A percentile compares a stretch with the other conserved stretches of the same genome.
Evolutionary conservation across 2,113 vertebrate species (phyloP).

Genomic region (Mesoclemmys tuberculata): DNA sequence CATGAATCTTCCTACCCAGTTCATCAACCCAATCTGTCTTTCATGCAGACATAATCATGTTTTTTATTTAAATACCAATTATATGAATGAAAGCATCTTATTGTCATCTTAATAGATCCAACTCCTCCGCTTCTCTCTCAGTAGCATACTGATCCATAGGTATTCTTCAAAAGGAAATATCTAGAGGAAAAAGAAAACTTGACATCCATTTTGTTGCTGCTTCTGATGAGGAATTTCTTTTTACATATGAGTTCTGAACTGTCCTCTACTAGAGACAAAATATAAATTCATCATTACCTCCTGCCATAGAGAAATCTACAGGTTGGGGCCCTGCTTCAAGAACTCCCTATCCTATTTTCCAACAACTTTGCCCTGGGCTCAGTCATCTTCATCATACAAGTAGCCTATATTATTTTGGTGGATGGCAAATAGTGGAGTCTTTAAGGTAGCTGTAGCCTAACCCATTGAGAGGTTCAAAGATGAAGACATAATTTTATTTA

Average conservation of each 20-base stretch:
- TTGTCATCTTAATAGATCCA: neutral
- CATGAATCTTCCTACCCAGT: neutral
- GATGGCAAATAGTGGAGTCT: neutral
- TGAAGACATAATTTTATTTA: neutral
- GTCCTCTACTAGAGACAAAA: neutral
- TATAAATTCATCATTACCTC: neutral
- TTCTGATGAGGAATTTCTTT: neutral
- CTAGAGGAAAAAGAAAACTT: neutral
- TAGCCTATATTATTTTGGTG: neutral
- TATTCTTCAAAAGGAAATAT: neutral
- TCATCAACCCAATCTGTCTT: neutral
- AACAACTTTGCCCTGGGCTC: neutral
- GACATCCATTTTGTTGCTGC: neutral
- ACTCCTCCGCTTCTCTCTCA: neutral
- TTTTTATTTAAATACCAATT: neutral
- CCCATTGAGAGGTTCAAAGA: neutral
- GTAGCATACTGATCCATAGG: neutral
- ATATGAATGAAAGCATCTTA: neutral
- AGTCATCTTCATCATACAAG: neutral
- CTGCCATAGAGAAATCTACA: neutral
- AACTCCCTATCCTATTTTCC: neutral
- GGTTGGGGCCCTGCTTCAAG: neutral
- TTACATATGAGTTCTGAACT: neutral
- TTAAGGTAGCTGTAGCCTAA: neutral
- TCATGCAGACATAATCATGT: neutral